Conservation (phyloP, 2,113 vertebrate species). For the Callionymus lyra region DNA sequence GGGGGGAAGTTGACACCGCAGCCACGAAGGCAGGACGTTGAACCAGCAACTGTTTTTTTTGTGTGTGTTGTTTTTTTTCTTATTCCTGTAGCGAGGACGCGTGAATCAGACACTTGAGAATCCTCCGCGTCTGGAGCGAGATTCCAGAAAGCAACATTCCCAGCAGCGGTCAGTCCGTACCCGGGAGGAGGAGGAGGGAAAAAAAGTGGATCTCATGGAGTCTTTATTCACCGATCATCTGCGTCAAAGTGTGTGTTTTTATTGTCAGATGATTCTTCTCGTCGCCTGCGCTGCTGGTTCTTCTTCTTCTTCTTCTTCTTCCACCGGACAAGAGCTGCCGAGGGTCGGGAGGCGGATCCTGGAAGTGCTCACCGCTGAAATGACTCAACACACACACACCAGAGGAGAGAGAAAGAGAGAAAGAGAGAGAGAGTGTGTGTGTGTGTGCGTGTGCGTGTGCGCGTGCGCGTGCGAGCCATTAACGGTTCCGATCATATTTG, state of each 20-base stretch:
- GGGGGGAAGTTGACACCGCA: slow-evolving; percentile 44
- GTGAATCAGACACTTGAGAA: slow-evolving; percentile 42
- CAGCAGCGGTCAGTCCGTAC: slow-evolving; percentile 29
- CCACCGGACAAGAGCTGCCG: slow-evolving; percentile 49
- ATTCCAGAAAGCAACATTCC: slow-evolving; percentile 63
- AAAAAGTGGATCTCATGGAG: slow-evolving; percentile 43
- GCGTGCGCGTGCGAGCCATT: too few relatives aligned
- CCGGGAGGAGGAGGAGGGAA: not conserved
- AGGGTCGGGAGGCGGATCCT: slow-evolving; percentile 46
- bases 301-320: slow-evolving; percentile 50
- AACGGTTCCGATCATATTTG: too few relatives aligned
- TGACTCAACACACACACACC: slow-evolving; percentile 12
- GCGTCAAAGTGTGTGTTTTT: slow-evolving; percentile 4
- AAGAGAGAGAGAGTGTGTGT: too few relatives aligned
- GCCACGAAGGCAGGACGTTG: slow-evolving; percentile 30
- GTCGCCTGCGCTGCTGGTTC: slow-evolving; percentile 42
- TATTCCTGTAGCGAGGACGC: too few relatives aligned
- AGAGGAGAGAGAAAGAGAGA: not conserved
- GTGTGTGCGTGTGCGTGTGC: too few relatives aligned
- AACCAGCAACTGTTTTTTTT: too few relatives aligned
- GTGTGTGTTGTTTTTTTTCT: too few relatives aligned
- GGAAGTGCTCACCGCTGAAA: slow-evolving; percentile 47
- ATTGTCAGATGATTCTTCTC: too few relatives aligned
- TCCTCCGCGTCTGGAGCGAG: slow-evolving; percentile 56
- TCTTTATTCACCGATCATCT: slow-evolving; percentile 66